These are phyloP conservation scores for Lithodes maja DNA, from an alignment of 2,888 invertebrate species.

Conservation along the genomic window DNA sequence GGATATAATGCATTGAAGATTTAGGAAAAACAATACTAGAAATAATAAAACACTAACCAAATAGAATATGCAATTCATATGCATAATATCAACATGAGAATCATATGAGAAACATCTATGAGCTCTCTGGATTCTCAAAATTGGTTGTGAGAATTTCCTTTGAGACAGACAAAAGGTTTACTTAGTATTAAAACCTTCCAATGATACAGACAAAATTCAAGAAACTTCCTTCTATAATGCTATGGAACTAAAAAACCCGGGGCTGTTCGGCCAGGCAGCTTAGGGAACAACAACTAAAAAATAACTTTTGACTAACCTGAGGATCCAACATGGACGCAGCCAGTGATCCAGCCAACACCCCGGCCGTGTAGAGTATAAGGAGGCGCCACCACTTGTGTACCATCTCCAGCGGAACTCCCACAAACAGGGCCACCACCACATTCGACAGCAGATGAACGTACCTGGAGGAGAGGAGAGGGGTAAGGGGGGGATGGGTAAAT, in stretches of 20 bases:
- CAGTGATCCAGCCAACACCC: constrained; percentile 87
- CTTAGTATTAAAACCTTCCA: not conserved
- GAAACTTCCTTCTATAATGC: too few species aligned
- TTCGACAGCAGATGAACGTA: constrained; percentile 92
- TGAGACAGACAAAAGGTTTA: too few species aligned
- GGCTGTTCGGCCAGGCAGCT: too few species aligned
- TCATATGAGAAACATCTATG: too few species aligned
- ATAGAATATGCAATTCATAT: too few species aligned
- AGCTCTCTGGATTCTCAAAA: too few species aligned
- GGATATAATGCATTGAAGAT: too few species aligned
- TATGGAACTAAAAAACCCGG: too few species aligned
- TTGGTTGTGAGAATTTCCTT: too few species aligned
- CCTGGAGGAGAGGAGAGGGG: constrained; percentile 76
- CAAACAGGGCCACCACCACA: constrained; percentile 90
- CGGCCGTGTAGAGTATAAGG: constrained; percentile 86
- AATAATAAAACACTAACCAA: too few species aligned
- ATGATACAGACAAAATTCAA: not conserved
- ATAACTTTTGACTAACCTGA: constrained; percentile 41
- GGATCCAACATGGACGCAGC: constrained; percentile 68
- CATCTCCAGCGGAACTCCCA: constrained; percentile 96
- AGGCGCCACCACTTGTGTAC: constrained; percentile 97
- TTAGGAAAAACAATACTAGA: too few species aligned
- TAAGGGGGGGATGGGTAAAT: not conserved
- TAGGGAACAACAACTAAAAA: not conserved
- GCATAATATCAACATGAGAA: too few species aligned